phyloP scores from a whole-genome alignment of 2,888 invertebrate species.

The Pterostichus niger region DNA sequence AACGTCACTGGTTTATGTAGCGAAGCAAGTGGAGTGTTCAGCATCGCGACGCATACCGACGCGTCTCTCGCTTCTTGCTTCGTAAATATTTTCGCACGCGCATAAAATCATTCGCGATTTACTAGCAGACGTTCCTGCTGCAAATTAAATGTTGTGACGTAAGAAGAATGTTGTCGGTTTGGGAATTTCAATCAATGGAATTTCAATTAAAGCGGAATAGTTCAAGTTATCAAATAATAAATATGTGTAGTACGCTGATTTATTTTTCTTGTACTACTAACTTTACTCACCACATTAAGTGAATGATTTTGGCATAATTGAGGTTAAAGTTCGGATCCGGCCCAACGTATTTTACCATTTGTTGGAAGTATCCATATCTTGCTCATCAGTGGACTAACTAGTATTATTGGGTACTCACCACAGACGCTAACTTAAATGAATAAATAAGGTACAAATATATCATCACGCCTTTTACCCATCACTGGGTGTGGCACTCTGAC shows the following conservation, averaged over 20 bases:
- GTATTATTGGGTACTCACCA: too few species aligned
- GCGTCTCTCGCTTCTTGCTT: not conserved
- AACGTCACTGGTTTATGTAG: conserved; percentile 30
- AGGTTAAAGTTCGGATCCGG: too few species aligned
- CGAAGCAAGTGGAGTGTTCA: conserved; percentile 25
- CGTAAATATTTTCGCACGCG: conserved; percentile 49
- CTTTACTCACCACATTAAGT: too few species aligned
- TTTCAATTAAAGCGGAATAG: conserved; percentile 29
- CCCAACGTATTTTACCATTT: too few species aligned
- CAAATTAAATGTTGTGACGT: conserved; percentile 29
- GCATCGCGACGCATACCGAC: conserved; percentile 34
- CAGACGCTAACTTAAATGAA: too few species aligned
- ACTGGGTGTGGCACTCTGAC: too few species aligned
- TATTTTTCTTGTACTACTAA: too few species aligned
- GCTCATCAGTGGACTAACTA: too few species aligned
- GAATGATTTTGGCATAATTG: too few species aligned
- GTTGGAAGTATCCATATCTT: too few species aligned
- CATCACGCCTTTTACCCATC: too few species aligned
- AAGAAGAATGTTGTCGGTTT: not conserved
- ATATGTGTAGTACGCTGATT: not conserved
- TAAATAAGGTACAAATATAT: too few species aligned
- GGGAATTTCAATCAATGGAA: conserved; percentile 32
- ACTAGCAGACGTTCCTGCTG: conserved; percentile 9
- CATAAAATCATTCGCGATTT: conserved; percentile 51
- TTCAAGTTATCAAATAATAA: conserved; percentile 20